Evolutionary conservation across 2,888 invertebrate genomes (phyloP), one percentile per base, ranked within the genome.

Genomic region (Xanthia togata): DNA sequence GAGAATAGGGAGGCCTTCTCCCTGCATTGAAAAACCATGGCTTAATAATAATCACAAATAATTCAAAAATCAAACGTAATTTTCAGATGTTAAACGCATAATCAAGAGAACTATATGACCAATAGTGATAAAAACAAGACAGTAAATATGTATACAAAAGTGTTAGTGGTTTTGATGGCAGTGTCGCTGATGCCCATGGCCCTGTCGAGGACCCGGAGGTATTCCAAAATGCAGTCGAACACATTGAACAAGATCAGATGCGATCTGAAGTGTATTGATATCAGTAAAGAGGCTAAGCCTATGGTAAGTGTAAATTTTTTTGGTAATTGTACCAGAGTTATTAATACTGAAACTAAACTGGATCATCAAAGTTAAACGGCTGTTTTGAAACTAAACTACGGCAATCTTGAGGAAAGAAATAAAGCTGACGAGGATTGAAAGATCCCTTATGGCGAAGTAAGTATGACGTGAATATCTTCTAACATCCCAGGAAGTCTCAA

Each of bases 211-310:
- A 90, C 94, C 31, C 91, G 93, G 83, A 93, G 95, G 87, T 91
- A 93, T 85, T 91, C 95, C 55, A 95, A 96, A 83, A 91, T 94
- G 67, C 94, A 96, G 85, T 93, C 95, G 53, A 97, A 97, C 78
- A 96, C 97, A 23, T 91, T 97, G 78, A 96, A 97, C 71, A 97
- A 97, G 74, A 97, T 97, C n/a, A 95, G 97, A 83, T 97, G 97
- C 90, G 97, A 97, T 85, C 95, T 97, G 35, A 95, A 95, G 84
- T 97, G 97, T 89, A 95, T 95, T 85, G 96, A 96, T 57, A 92
- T 92, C 62, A 93, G 89, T 82, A 94, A 94, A 81, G 94, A 95
- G 47, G 91, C 87, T 20, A 96, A 92, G 87, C 85, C 92, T n/a
- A 90, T 93, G 94, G 97, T 97, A 84, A 93, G 90, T 84, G 17